These are phyloP conservation scores for Spheniscus humboldti DNA, from an alignment of 2,797 vertebrate species.

Conservation along the genomic window DNA sequence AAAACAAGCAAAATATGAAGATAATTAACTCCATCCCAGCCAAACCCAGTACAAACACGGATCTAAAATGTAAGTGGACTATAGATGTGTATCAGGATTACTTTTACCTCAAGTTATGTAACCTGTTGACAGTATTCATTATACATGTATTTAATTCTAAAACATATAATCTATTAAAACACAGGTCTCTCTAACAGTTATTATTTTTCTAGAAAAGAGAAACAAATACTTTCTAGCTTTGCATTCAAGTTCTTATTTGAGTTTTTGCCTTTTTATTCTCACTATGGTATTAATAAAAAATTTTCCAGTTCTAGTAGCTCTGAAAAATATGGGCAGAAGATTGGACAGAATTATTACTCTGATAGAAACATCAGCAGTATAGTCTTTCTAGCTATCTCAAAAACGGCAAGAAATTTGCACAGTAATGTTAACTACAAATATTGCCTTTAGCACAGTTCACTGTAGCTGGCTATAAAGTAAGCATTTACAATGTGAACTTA, in stretches of 20 bases:
- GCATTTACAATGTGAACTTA: constrained; percentile 6
- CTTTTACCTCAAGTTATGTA: not conserved
- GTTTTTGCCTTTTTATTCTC: not conserved
- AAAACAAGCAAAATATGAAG: not conserved
- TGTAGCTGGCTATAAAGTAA: not conserved
- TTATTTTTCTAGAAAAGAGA: not conserved
- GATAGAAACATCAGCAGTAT: not conserved
- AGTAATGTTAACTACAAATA: constrained; percentile 15
- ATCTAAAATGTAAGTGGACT: not conserved
- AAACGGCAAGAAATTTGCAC: constrained; percentile 5
- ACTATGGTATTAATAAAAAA: not conserved
- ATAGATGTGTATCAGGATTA: not conserved
- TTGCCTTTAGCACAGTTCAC: constrained; percentile 8
- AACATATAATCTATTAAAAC: not conserved
- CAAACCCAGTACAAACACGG: not conserved
- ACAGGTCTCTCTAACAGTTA: not conserved
- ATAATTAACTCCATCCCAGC: not conserved
- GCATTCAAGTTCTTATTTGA: not conserved
- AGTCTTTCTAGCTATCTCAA: not conserved
- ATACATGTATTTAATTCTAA: not conserved
- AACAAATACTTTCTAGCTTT: not conserved
- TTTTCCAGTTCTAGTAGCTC: not conserved
- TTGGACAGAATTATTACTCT: not conserved
- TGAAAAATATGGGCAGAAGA: not conserved
- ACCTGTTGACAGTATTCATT: not conserved